Base-by-base conservation (phyloP, 2,797 vertebrate species). In the Sebastes paucispinis region DNA sequence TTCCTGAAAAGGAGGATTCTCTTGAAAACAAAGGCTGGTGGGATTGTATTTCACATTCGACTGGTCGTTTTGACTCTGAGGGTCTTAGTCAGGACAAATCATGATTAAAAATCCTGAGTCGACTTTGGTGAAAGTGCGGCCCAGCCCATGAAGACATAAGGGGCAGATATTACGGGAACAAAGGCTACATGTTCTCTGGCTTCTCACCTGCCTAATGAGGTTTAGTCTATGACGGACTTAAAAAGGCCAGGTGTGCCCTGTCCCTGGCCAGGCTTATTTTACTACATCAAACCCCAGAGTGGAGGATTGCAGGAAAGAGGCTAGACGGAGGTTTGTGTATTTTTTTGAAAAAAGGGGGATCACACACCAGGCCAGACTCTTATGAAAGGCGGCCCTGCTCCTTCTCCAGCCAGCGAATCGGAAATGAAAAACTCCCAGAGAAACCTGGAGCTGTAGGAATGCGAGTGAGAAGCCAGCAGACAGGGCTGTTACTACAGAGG, bases 321-420 rank as follows among this genome's bases (percentile, higher is more conserved):
- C 97, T 95, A 99, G 97, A 98, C 97, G 94, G 93, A 95, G 95
- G 95, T 97, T 98, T 98, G 97, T 98, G 96, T 98, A 96, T 96
- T 96, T 97, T 34, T 55, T 55, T 55, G 10, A 68, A 52, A 95
- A 95, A 95, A 95, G 91, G 86, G 96, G 95, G 96, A 97, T 97
- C 96, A 96, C 97, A 96, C 97, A 97, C 87, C 96, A 95, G 96
- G 95, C 96, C 95, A 96, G 95, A 96, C 87, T 90, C 96, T 97
- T 97, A 96, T 97, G 96, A 98, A 96, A 98, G 96, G 95, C 95
- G 94, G 92, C 90, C 91, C 95, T 95, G 95, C 95, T 96, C 86
- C 93, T 94, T 95, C 96, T 96, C 95, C 94, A 96, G 96, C 95
- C 97, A 95, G 96, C 94, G 94, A 96, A 97, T 96, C 95, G 97